Evolutionary conservation across 1,140 invertebrate species (phyloP), one percentile per base, ranked within the genome.

Genomic region (Heliconius himera): DNA sequence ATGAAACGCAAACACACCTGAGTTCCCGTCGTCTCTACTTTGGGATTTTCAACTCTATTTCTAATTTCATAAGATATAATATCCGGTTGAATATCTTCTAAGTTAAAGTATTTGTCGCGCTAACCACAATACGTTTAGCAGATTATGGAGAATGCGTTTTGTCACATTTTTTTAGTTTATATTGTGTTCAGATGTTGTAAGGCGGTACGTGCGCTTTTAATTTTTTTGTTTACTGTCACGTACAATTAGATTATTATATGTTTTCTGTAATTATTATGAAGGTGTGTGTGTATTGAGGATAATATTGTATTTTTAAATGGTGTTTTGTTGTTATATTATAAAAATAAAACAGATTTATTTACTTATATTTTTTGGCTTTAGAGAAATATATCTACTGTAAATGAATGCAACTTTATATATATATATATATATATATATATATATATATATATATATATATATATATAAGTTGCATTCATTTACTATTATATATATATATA

Each of bases 1-100:
- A 89, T 88, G 85, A 83, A 88, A 89, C 51, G 81, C 83, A 87
- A 88, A 88, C 87, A 88, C 85, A 88, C 85, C 83, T 89, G 84
- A 66, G 79, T 81, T 74, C 78, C 36, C 54, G 18, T 13, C 46
- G 1, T 56, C 54, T 22, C 41, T 70, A 74, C 26, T 20, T 26
- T 2, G 13, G 20, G 6, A 78, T 33, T 51, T 29, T 78, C 70
- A 70, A 41, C 26, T 38, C 54, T 78, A 74, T 74, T 13, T 0
- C 22, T 46, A 20, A 20, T 26, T 33, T 26, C 11, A 78, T 78
- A 78, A 60, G 71, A 73, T 22, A 18, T 66, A 76, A 70, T 77
- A 54, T 46, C 13, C 13, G 0, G 33, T 36, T 20, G n/a, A 38
- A 72, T 8, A 72, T 38, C 20, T 29, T 26, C 29, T n/a, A 72